Base-by-base conservation (phyloP, 2,113 vertebrate genomes). In the Sporophila hypoxantha region DNA sequence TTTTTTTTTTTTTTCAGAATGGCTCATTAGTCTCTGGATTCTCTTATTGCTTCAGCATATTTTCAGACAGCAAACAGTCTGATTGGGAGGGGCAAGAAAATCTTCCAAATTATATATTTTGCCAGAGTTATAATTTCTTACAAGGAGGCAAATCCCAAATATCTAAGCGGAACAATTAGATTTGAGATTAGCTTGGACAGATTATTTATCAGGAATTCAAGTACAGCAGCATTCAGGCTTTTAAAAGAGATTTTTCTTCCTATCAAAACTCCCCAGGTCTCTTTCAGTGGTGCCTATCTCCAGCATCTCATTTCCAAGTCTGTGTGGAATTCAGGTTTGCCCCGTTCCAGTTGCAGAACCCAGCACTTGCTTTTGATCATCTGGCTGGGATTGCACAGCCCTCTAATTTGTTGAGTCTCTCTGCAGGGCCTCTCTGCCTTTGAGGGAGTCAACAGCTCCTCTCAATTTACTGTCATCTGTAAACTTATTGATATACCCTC, bases 281-380 rank as follows among this genome's bases (percentile, higher is more conserved):
- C n/a, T n/a, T n/a, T n/a, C n/a, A n/a, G 2, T 5, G 7, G 10
- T 0, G 0, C 18, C 14, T 15, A 32, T 66, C 14, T 60, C 37
- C 60, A 73, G 44, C 8, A 39, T 30, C 17, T 65, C 7, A 27
- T 53, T 66, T 14, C 29, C 23, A 7, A 73, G 20, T 21, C 25
- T 39, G 8, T 20, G 39, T 8, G 11, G 12, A n/a, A 59, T 12
- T 20, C 11, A 12, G 52, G 9, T 15, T 29, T 73, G 17, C 9
- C 67, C 6, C 17, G 21, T 30, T 8, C n/a, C 37, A 73, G 23
- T 10, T 1, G 0, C 13, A 59, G 19, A 79, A 52, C 17, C 32
- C 22, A 52, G n/a, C 7, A 52, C 19, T 12, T 39, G 19, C 8
- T 17, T 37, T 73, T 73, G 27, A 14, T 65, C 44, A 17, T 20